These are phyloP conservation scores for Platyura marginata DNA, from an alignment of 1,140 invertebrate genomes.

Conservation along the genomic window DNA sequence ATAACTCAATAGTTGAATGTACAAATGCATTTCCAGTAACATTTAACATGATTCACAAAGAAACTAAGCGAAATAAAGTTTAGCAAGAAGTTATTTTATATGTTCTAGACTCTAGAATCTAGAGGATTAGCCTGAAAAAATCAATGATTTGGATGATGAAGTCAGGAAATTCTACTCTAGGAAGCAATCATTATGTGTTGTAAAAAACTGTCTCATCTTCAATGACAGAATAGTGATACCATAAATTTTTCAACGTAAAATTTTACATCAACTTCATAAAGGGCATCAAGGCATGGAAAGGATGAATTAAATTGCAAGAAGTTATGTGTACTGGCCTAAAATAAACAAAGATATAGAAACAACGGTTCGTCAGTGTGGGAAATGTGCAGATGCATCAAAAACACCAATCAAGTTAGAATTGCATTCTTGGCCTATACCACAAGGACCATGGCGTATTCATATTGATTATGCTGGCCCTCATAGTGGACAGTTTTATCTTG, in stretches of 20 bases:
- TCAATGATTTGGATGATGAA: neutral
- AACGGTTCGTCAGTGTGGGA: conserved; percentile 5
- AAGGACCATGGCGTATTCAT: conserved; percentile 3
- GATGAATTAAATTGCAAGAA: conserved; percentile 13
- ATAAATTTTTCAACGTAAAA: neutral
- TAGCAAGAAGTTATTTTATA: too few relatives aligned
- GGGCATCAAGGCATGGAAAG: conserved; percentile 11
- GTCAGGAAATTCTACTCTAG: neutral
- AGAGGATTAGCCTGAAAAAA: too few relatives aligned
- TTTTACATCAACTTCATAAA: conserved; percentile 10
- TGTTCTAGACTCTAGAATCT: too few relatives aligned
- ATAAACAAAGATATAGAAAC: conserved; percentile 12
- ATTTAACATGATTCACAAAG: too few relatives aligned
- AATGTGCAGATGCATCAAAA: conserved; percentile 4
- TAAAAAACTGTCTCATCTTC: neutral
- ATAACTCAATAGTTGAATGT: too few relatives aligned
- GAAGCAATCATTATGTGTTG: neutral
- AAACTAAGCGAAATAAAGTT: too few relatives aligned
- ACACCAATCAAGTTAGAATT: neutral
- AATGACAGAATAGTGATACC: neutral
- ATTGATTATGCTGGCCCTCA: conserved; percentile 4
- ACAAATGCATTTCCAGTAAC: too few relatives aligned
- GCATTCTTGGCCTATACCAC: conserved; percentile 3
- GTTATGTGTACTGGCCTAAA: conserved; percentile 16
- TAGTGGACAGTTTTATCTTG: conserved; percentile 2